Evolutionary conservation across 1,140 invertebrate genomes (phyloP), one percentile per base, ranked within the genome.

Genomic region (Caenorhabditis briggsae): DNA sequence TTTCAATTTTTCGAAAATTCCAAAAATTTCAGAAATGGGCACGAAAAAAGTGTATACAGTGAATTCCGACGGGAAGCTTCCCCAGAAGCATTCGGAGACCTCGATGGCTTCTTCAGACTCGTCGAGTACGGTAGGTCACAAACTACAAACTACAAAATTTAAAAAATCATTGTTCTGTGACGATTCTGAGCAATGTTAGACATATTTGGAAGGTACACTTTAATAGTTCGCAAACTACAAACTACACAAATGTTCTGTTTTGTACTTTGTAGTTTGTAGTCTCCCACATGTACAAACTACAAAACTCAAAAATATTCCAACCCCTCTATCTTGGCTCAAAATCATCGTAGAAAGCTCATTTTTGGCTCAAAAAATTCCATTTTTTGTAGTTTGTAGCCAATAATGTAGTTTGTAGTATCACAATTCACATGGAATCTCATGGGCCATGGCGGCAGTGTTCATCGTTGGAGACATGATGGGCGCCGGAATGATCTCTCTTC

Each of bases 391-490:
- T 11, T 53, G 50, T 53, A 53, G 50, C 11, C 50, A 14, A 2
- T 53, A 14, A 53, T 25, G 3, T 11, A 16, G 16, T 6, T 84
- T 61, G 5, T 46, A 78, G 65, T 50, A 74, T 33, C 61, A 70
- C 48, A 70, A 85, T 14, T 64, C 46, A 2, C 61, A 74, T 33
- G 84, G 84, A 85, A 85, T 85, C 61, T 65, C 61, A 9, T 85
- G 64, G 61, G 8, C 65, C 0, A 70, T 56, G 50, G 65, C 84
- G 8, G 55, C 48, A 11, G 41, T 85, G 11, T 85, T 85, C 64
- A 85, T 85, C 25, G 84, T 85, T 14, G 84, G 59, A 16, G 84
- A 85, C 20, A 85, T 85, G 84, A 70, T 70, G 61, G 84, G 84
- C n/a, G 84, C 84, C 33, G 84, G 84, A 50, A 55, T 85, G 61